A percentile compares a stretch with the other conserved stretches of the same genome.
These are phyloP conservation scores for Pseudorasbora parva DNA, from an alignment of 2,113 vertebrate species.

Conservation along the genomic window DNA sequence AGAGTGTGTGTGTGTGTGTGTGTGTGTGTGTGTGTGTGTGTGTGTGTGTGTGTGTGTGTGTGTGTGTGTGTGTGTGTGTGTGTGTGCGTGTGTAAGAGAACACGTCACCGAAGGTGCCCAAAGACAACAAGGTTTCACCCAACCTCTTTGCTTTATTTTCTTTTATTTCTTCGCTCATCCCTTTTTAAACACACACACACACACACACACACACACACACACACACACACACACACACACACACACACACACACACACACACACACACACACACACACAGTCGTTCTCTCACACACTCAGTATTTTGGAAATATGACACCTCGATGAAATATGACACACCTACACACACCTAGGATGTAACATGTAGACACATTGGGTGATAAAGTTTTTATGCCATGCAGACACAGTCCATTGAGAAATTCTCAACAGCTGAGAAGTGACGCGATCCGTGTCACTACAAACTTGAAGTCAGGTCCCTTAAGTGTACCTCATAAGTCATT, in stretches of 20 bases:
- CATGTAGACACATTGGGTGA: conserved; percentile 26
- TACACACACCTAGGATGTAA: conserved; percentile 15
- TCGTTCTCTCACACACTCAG: not conserved
- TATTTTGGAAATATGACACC: conserved; percentile 44
- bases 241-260: conserved; percentile 19
- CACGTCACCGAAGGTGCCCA: conserved; percentile 53
- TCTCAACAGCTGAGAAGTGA: conserved; percentile 23
- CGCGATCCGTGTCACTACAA: conserved; percentile 33
- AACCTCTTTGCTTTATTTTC: conserved; percentile 24
- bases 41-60: not conserved
- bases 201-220: conserved; percentile 7
- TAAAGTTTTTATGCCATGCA: conserved; percentile 23
- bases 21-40: conserved; percentile 43
- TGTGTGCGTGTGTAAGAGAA: conserved; percentile 19
- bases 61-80: not conserved
- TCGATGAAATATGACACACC: conserved; percentile 41
- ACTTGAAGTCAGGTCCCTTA: conserved; percentile 20
- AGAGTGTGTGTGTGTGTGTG: conserved; percentile 41
- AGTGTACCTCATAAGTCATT: conserved; percentile 20
- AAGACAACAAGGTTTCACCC: conserved; percentile 41
- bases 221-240: conserved; percentile 24
- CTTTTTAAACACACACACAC: conserved; percentile 12
- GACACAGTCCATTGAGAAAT: conserved; percentile 32
- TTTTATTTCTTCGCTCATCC: conserved; percentile 8
- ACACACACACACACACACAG: conserved; percentile 26